These are phyloP conservation scores for Pogonomyrmex barbatus DNA, from an alignment of 1,140 invertebrate species.

Conservation along the genomic window DNA sequence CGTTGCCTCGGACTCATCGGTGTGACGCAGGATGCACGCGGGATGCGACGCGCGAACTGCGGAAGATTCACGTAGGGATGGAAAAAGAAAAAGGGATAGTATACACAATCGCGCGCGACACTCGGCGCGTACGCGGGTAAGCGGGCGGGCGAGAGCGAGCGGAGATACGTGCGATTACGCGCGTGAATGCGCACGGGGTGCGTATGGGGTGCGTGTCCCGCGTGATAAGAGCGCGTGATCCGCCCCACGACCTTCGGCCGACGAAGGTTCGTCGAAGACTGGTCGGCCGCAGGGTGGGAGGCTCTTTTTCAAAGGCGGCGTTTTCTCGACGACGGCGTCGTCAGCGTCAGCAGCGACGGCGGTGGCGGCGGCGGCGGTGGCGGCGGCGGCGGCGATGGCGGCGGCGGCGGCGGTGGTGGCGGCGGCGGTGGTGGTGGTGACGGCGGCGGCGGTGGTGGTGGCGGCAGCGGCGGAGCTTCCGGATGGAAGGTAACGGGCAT, in stretches of 20 bases:
- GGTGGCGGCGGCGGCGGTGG: slow-evolving; percentile 14
- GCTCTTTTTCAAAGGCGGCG: slow-evolving; percentile 71
- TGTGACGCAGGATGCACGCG: not conserved
- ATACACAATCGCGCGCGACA: not conserved
- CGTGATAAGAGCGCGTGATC: slow-evolving; percentile 8
- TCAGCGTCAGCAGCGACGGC: too few species aligned
- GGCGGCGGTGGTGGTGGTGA: slow-evolving; percentile 10
- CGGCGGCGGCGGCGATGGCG: slow-evolving; percentile 49
- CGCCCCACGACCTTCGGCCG: slow-evolving; percentile 56
- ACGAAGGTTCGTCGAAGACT: slow-evolving; percentile 74
- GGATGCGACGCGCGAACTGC: slow-evolving; percentile 20
- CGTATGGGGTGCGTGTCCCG: slow-evolving; percentile 44
- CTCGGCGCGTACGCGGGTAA: not conserved
- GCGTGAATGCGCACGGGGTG: not conserved
- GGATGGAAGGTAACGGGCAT: slow-evolving; percentile 73
- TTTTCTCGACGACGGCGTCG: slow-evolving; percentile 68
- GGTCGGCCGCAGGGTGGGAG: slow-evolving; percentile 62
- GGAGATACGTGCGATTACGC: not conserved
- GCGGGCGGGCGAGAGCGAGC: not conserved
- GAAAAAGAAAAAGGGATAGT: not conserved
- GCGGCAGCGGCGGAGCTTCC: slow-evolving; percentile 70
- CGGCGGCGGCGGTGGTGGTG: slow-evolving; percentile 49
- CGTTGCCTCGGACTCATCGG: not conserved
- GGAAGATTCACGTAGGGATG: not conserved
- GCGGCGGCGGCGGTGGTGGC: slow-evolving; percentile 63